Percentiles rank a stretch among this genome's conserved stretches.
Evolutionary conservation across 1,140 invertebrate species (phyloP).

Genomic region (Sipha flava): DNA sequence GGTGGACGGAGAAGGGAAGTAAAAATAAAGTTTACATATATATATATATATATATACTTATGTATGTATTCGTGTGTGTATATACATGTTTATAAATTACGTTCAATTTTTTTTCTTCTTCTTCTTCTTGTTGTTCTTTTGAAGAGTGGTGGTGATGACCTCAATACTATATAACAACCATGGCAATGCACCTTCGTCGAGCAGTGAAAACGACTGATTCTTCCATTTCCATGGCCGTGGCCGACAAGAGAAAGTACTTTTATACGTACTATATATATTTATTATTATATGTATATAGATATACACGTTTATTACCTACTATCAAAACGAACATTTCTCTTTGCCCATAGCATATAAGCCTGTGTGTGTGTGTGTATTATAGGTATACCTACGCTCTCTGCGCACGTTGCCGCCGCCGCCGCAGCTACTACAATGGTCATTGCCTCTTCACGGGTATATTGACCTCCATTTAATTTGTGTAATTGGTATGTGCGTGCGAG

Average conservation of each 20-base stretch:
- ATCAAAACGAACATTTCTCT: slow-evolving; percentile 9
- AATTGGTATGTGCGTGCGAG: too few species aligned
- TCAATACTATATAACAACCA: background rate
- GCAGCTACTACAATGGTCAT: too few species aligned
- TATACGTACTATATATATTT: background rate
- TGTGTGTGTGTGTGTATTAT: background rate
- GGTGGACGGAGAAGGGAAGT: background rate
- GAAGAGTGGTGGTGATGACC: slow-evolving; percentile 11
- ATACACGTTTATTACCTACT: background rate
- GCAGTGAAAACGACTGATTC: slow-evolving; percentile 21
- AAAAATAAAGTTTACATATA: background rate
- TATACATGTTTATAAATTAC: background rate
- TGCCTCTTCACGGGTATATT: background rate
- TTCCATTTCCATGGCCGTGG: background rate
- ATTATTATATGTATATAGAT: background rate
- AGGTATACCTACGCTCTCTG: background rate
- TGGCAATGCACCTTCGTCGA: slow-evolving; percentile 21
- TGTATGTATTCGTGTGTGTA: too few species aligned
- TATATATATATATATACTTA: background rate
- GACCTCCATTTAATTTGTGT: background rate
- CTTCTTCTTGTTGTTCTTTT: background rate
- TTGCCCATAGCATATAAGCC: background rate
- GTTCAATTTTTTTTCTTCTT: background rate
- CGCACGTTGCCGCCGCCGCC: background rate
- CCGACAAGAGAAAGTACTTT: slow-evolving; percentile 28